phyloP scores from a whole-genome alignment of 2,888 invertebrate species.

The Nomada hirtipes region DNA sequence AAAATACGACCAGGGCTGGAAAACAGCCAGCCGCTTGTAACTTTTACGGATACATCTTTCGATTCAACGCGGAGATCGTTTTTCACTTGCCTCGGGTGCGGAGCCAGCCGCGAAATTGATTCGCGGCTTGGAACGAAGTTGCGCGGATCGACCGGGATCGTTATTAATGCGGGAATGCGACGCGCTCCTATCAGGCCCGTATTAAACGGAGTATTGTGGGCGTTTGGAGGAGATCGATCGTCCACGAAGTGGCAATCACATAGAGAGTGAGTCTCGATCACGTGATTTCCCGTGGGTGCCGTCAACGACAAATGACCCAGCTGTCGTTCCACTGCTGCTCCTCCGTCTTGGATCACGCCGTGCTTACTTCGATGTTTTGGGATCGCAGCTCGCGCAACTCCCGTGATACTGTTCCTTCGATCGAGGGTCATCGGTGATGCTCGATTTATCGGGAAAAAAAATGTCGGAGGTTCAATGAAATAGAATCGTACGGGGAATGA shows the following conservation, averaged over 20 bases:
- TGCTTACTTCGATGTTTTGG: constrained; percentile 53
- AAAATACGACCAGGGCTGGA: constrained; percentile 13
- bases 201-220: constrained; percentile 78
- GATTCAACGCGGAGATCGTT: constrained; percentile 24
- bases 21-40: constrained; percentile 29
- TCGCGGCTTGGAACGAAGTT: constrained; percentile 6
- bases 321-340: constrained; percentile 63
- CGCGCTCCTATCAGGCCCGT: constrained; percentile 58
- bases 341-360: constrained; percentile 56
- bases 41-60: not conserved
- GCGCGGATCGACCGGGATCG: not conserved
- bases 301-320: constrained; percentile 79
- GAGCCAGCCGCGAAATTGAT: constrained; percentile 15
- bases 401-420: constrained; percentile 33
- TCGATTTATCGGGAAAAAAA: constrained; percentile 35
- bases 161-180: constrained; percentile 56
- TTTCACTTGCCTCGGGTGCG: constrained; percentile 22
- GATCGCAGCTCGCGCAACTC: constrained; percentile 14
- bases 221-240: constrained; percentile 75
- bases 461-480: constrained; percentile 20
- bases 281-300: constrained; percentile 82
- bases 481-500: constrained; percentile 16
- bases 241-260: constrained; percentile 80
- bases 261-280: constrained; percentile 78
- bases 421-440: constrained; percentile 50